These are phyloP conservation scores for Microhierax caerulescens DNA, from an alignment of 2,797 vertebrate genomes.

Conservation along the genomic window DNA sequence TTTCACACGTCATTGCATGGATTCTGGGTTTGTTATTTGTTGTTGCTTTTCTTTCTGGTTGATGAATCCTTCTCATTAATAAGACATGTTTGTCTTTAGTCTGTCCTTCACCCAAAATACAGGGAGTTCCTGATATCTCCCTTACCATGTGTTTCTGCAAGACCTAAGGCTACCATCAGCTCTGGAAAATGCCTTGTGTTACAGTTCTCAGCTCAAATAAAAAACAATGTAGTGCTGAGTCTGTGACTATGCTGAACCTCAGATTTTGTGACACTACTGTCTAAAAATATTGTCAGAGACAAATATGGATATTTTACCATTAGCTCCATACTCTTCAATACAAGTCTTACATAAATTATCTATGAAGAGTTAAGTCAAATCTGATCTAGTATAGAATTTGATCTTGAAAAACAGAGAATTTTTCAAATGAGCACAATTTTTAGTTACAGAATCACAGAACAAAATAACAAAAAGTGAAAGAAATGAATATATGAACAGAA, in stretches of 20 bases:
- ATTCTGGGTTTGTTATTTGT: neutral
- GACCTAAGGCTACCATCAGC: neutral
- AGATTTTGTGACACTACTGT: neutral
- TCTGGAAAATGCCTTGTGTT: neutral
- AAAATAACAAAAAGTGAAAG: neutral
- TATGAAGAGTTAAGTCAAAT: neutral
- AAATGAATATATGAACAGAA: neutral
- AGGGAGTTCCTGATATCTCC: neutral
- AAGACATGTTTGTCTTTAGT: neutral
- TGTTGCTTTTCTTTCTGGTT: neutral
- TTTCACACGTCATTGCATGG: neutral
- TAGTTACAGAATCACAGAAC: neutral
- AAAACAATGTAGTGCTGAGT: neutral
- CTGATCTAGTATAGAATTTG: neutral
- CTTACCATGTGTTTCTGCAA: neutral
- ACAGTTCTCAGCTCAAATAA: neutral
- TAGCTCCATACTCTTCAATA: neutral
- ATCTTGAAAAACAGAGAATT: neutral
- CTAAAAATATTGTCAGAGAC: neutral
- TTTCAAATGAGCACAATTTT: neutral
- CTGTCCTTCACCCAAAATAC: neutral
- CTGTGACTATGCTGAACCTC: neutral
- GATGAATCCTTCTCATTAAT: neutral
- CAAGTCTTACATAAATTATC: neutral
- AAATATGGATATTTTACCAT: neutral